phyloP scores from a whole-genome alignment of 2,113 vertebrate genomes.

The Synchiropus splendidus region DNA sequence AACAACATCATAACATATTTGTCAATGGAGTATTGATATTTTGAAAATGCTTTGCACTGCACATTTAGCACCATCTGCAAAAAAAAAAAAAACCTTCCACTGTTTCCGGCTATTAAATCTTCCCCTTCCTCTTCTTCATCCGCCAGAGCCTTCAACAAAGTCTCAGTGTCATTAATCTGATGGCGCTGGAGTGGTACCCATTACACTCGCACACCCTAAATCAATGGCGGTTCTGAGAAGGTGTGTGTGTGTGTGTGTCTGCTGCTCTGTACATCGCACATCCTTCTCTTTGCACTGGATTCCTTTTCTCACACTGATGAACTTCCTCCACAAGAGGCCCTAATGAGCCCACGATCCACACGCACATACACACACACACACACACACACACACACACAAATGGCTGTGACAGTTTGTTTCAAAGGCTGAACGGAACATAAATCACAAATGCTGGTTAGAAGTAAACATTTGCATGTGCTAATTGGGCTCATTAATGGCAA shows the following conservation, averaged over 20 bases:
- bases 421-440: conserved; percentile 57
- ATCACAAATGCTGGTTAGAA: conserved; percentile 54
- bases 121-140: conserved; percentile 8
- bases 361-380: conserved; percentile 2
- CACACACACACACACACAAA: conserved; percentile 13
- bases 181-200: conserved; percentile 48
- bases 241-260: conserved; percentile 23
- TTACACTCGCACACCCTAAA: conserved; percentile 50
- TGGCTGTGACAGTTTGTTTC: conserved; percentile 39
- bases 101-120: conserved; percentile 36
- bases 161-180: conserved; percentile 56
- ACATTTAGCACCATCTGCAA: conserved; percentile 41
- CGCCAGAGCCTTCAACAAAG: conserved; percentile 25
- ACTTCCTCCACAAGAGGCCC: conserved; percentile 45
- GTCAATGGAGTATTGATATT: conserved; percentile 39
- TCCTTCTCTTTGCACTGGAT: conserved; percentile 23
- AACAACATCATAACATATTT: conserved; percentile 28
- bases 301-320: conserved; percentile 40
- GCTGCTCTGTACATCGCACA: conserved; percentile 9
- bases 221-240: conserved; percentile 37
- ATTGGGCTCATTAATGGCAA: conserved; percentile 65
- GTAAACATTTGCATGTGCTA: conserved; percentile 70
- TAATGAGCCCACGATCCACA: conserved; percentile 35
- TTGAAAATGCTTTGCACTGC: conserved; percentile 43
- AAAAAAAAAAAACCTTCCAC: conserved; percentile 38